Percentiles rank a stretch among this genome's conserved stretches.
Conservation (phyloP, 2,888 invertebrate genomes). For the Synanthedon formicaeformis region DNA sequence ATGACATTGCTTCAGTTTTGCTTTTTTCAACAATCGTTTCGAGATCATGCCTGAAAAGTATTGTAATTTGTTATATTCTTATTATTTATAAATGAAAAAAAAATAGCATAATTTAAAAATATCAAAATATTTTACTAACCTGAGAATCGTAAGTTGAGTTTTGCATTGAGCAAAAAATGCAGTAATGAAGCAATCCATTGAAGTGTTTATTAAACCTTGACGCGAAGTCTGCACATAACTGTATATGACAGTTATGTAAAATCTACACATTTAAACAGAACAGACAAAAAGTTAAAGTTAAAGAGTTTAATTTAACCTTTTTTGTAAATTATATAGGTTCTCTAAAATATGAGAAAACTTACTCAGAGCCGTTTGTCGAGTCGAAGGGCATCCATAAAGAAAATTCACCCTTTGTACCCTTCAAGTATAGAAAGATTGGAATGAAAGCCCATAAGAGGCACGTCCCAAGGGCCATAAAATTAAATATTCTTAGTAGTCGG, state of each 20-base stretch:
- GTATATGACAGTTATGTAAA: constrained; percentile 26
- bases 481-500: constrained; percentile 22
- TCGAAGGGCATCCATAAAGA: constrained; percentile 44
- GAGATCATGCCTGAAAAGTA: constrained; percentile 20
- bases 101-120: neutral
- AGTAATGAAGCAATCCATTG: constrained; percentile 32
- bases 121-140: constrained; percentile 17
- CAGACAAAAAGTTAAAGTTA: too few relatives aligned
- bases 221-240: constrained; percentile 34
- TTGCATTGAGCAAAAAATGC: constrained; percentile 32
- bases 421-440: constrained; percentile 25
- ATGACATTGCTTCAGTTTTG: constrained; percentile 11
- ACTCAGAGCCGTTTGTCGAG: constrained; percentile 25
- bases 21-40: constrained; percentile 19
- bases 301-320: too few relatives aligned
- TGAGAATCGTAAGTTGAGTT: constrained; percentile 37
- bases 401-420: constrained; percentile 29
- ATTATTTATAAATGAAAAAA: too few relatives aligned
- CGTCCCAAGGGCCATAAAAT: constrained; percentile 23
- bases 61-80: constrained; percentile 5
- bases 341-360: constrained; percentile 13
- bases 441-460: constrained; percentile 34
- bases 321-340: neutral
- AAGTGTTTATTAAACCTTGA: constrained; percentile 33
- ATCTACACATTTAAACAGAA: too few relatives aligned